Conservation (phyloP, 2,797 vertebrate species). For the Pachyuromys duprasi region DNA sequence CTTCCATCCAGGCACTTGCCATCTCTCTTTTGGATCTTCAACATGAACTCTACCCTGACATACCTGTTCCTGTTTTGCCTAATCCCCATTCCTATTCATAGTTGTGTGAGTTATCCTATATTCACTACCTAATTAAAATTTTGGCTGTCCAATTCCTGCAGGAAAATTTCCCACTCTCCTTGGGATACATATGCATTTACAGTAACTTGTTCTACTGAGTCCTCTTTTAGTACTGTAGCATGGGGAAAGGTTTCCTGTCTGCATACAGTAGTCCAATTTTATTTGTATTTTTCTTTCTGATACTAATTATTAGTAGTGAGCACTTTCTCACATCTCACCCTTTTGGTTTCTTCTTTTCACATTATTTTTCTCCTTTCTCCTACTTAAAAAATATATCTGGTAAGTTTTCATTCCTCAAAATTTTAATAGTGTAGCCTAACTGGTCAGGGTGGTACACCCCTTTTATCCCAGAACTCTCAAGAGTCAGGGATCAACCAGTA, state of each 20-base stretch:
- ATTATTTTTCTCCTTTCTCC: not conserved
- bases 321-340: not conserved
- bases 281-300: not conserved
- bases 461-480: not conserved
- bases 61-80: not conserved
- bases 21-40: not conserved
- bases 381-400: not conserved
- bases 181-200: not conserved
- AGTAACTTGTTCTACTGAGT: not conserved
- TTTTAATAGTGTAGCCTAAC: not conserved
- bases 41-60: not conserved
- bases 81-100: not conserved
- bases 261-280: not conserved
- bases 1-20: not conserved
- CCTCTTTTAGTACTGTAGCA: not conserved
- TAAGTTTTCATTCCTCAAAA: not conserved
- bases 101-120: not conserved
- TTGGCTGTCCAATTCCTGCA: not conserved
- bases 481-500: not conserved
- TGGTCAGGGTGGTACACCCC: not conserved
- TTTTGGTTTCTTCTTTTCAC: not conserved
- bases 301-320: not conserved
- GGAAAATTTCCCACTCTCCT: not conserved
- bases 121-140: not conserved
- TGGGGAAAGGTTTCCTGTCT: not conserved